These are phyloP conservation scores for Phymastichus coffea DNA, from an alignment of 1,140 invertebrate genomes.

Conservation along the genomic window DNA sequence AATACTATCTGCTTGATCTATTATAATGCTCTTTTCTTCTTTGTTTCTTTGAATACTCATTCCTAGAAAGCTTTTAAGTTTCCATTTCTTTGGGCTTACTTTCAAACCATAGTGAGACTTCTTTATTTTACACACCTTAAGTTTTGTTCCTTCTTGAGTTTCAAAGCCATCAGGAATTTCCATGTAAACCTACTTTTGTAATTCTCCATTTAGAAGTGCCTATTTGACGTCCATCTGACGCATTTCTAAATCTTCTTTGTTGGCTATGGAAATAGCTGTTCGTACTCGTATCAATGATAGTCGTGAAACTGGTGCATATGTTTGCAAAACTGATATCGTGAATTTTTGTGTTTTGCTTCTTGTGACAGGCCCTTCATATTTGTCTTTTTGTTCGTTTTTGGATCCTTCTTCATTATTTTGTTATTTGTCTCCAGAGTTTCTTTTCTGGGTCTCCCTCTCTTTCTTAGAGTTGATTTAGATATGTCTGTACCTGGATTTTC, in stretches of 20 bases:
- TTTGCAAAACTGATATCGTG: slow-evolving; percentile 20
- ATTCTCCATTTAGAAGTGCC: slow-evolving; percentile 42
- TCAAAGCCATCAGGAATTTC: neutral
- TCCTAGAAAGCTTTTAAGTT: slow-evolving; percentile 23
- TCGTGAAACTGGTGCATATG: slow-evolving; percentile 25
- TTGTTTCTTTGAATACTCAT: slow-evolving; percentile 24
- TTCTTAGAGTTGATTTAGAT: neutral
- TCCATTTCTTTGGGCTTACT: slow-evolving; percentile 24
- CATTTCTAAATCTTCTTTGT: slow-evolving; percentile 31
- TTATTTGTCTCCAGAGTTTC: neutral
- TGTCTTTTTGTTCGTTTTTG: neutral
- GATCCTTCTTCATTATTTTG: neutral
- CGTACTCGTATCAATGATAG: slow-evolving; percentile 20
- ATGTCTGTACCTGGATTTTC: neutral
- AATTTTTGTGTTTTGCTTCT: slow-evolving; percentile 22
- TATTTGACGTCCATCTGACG: slow-evolving; percentile 45
- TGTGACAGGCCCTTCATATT: slow-evolving; percentile 9
- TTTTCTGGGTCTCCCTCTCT: neutral
- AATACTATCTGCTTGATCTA: slow-evolving; percentile 16
- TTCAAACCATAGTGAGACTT: slow-evolving; percentile 22
- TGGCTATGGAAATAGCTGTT: slow-evolving; percentile 23
- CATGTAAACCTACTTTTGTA: slow-evolving; percentile 47
- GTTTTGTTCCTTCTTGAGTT: neutral
- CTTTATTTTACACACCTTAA: slow-evolving; percentile 21
- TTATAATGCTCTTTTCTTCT: slow-evolving; percentile 8